Evolutionary conservation across 2,888 invertebrate genomes (phyloP).

Genomic region (Mechanitis messenoides): DNA sequence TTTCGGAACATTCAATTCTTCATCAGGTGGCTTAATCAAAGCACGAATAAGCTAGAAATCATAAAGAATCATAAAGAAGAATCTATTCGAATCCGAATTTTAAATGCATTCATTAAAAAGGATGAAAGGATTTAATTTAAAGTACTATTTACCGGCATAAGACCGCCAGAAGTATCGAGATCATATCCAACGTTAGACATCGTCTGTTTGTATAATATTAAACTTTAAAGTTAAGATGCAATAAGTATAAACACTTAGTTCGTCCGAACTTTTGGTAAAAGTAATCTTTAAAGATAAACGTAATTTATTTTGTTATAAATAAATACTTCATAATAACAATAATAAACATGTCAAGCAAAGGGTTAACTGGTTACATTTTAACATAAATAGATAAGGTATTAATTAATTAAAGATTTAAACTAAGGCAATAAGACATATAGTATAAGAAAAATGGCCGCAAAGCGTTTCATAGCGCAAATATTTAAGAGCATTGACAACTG

Average conservation of each 20-base stretch:
- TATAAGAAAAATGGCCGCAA: constrained; percentile 8
- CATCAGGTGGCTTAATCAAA: constrained; percentile 90
- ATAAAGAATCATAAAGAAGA: constrained; percentile 21
- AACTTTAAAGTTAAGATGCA: neutral
- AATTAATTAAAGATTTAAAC: neutral
- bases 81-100: constrained; percentile 4
- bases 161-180: constrained; percentile 85
- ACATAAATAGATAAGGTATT: too few species aligned
- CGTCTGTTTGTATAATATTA: neutral
- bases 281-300: neutral
- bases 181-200: constrained; percentile 82
- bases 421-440: constrained; percentile 6
- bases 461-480: neutral
- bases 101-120: constrained; percentile 13
- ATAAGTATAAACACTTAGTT: too few species aligned
- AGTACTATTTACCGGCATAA: constrained; percentile 87
- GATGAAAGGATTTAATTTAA: constrained; percentile 24
- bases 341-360: too few species aligned
- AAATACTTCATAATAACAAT: too few species aligned
- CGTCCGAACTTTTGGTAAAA: neutral
- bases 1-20: constrained; percentile 78
- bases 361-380: too few species aligned
- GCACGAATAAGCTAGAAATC: constrained; percentile 88
- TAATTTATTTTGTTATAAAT: too few species aligned
- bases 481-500: constrained; percentile 6